Base-by-base conservation (phyloP, 2,797 vertebrate species). In the Eutrigla gurnardus region DNA sequence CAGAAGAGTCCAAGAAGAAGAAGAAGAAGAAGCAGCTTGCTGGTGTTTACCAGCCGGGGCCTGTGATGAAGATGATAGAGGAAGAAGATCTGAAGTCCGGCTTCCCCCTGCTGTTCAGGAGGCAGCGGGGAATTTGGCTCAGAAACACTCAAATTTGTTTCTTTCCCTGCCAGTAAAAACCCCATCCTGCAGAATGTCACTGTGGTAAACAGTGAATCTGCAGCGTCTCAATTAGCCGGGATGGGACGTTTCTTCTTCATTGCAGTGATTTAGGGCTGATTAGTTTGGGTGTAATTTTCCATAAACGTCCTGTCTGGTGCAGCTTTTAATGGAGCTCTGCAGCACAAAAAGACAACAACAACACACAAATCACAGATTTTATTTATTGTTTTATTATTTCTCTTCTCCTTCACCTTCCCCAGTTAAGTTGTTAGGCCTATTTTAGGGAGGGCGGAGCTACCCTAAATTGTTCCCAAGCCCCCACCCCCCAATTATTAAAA, bases 261-360 rank as follows among this genome's bases (percentile, higher is more conserved):
- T 77, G 83, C 69, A 25, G 85, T 67, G 84, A 86, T 86, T 84
- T 59, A 39, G 72, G 25, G 71, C 76, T 87, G 83, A 91, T 91
- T 85, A 86, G 74, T 64, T 25, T 60, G 70, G 59, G 73, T 84
- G 79, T 84, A 73, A 82, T 88, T 86, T 81, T 62, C 80, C 80
- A 72, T 76, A 83, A 89, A 77, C 78, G 62, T 86, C 61, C 79
- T 81, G 77, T 49, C 70, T 65, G 82, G 52, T 76, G 84, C 72
- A 65, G 76, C 80, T 82, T 25, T 65, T 76, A 68, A 70, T 74
- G 64, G 58, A 64, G 0, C 70, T 72, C 66, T 79, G 73, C 78
- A 75, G 73, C 75, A 60, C 70, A 61, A 50, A 57, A 39, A 4
- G 7, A 18, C 9, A 15, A 58, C n/a, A n/a, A 32, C 49, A 64